Conservation (phyloP, 1,140 invertebrate genomes). For the Caenorhabditis inopinata region DNA sequence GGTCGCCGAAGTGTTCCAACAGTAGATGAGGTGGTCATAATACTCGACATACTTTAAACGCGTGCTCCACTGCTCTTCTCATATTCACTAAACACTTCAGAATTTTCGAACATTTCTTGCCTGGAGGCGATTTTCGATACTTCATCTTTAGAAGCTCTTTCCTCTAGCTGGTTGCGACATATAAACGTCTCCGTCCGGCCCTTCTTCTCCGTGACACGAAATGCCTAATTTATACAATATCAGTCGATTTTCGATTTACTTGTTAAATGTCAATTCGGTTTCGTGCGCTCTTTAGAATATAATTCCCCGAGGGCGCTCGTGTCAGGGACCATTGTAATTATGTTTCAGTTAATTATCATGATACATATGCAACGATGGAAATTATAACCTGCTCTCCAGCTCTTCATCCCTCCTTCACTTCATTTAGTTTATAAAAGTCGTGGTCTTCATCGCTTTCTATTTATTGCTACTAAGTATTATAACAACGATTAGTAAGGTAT, state of each 20-base stretch:
- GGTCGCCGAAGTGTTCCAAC: neutral
- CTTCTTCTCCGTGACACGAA: neutral
- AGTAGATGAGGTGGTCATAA: neutral
- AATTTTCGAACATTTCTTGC: conserved; percentile 24
- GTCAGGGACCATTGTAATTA: conserved; percentile 9
- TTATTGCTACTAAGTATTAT: neutral
- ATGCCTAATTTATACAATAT: conserved; percentile 16
- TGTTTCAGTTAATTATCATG: conserved; percentile 27
- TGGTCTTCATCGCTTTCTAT: too few relatives aligned
- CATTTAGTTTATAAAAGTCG: neutral
- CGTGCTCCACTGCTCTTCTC: neutral
- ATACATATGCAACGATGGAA: conserved; percentile 15
- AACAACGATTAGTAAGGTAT: conserved; percentile 28
- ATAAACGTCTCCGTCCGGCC: neutral
- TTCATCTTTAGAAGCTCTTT: neutral
- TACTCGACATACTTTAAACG: neutral
- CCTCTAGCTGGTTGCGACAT: too few relatives aligned
- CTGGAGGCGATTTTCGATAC: conserved; percentile 1
- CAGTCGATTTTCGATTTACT: neutral
- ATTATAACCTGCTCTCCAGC: neutral
- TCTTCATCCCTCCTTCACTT: neutral
- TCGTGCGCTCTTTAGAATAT: neutral
- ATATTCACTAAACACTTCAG: conserved; percentile 31
- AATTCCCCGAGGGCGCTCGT: neutral
- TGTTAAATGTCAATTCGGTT: conserved; percentile 17